phyloP scores from a whole-genome alignment of 2,113 vertebrate genomes.

The Alethe diademata region DNA sequence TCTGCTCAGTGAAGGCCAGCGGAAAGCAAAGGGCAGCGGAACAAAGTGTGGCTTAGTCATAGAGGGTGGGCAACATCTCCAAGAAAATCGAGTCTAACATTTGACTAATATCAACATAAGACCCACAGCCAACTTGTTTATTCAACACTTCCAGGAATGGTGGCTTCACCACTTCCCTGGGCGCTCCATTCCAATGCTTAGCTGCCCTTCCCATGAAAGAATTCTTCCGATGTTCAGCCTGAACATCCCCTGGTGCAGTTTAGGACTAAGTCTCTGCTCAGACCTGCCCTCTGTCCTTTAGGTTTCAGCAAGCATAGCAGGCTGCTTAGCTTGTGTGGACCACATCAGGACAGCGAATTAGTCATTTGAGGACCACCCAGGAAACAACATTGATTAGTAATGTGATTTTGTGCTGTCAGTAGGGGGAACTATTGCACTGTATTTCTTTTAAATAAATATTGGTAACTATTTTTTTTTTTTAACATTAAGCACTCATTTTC shows the following conservation, averaged over 20 bases:
- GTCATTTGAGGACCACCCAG: not conserved
- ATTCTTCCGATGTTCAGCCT: not conserved
- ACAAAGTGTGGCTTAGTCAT: accelerated
- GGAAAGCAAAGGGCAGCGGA: not conserved
- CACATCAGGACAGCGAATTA: not conserved
- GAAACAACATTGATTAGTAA: not conserved
- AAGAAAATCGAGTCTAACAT: not conserved
- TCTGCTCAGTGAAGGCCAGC: not conserved
- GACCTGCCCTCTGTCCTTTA: not conserved
- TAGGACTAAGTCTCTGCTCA: not conserved
- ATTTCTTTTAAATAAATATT: not conserved
- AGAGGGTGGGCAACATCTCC: not conserved
- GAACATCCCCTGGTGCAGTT: not conserved
- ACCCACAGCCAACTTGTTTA: not conserved
- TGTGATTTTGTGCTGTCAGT: not conserved
- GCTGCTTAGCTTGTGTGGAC: not conserved
- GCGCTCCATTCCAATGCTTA: not conserved
- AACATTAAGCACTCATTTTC: not conserved
- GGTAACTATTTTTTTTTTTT: not conserved
- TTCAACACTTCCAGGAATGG: not conserved
- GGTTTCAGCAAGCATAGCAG: not conserved
- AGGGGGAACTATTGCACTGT: slow-evolving; percentile 63
- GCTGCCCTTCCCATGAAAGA: not conserved
- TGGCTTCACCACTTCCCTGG: not conserved
- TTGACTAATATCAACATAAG: not conserved